These are phyloP conservation scores for Paedocypris sp. DNA, from an alignment of 2,113 vertebrate species.

Conservation along the genomic window DNA sequence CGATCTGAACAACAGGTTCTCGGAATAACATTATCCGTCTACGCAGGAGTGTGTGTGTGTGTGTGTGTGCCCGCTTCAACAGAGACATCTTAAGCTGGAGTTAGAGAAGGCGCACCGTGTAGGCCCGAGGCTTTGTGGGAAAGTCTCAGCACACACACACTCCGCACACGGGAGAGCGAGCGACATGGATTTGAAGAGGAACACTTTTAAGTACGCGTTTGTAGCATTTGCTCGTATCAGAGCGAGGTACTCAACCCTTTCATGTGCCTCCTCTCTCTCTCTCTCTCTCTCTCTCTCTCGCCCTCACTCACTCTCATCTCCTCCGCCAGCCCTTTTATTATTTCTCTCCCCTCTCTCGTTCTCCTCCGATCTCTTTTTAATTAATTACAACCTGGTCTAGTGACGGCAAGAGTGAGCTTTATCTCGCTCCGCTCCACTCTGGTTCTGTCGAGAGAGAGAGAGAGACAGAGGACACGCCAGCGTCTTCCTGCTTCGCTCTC, in stretches of 20 bases:
- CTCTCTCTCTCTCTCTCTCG: slow-evolving; percentile 8
- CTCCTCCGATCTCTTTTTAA: slow-evolving; percentile 67
- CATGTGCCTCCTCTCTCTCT: slow-evolving; percentile 28
- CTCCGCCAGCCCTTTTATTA: slow-evolving; percentile 41
- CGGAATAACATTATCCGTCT: slow-evolving; percentile 10
- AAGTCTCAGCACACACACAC: slow-evolving; percentile 20
- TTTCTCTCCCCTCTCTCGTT: slow-evolving; percentile 36
- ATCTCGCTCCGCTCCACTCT: slow-evolving; percentile 72
- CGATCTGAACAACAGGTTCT: background rate
- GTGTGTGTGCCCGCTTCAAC: slow-evolving; percentile 23
- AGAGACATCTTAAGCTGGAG: slow-evolving; percentile 31
- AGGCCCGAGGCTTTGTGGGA: slow-evolving; percentile 36
- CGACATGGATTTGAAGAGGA: slow-evolving; percentile 36
- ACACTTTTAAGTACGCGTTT: slow-evolving; percentile 40
- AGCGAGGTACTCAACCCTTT: slow-evolving; percentile 33
- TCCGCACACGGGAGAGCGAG: slow-evolving; percentile 26
- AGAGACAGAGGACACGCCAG: slow-evolving; percentile 29
- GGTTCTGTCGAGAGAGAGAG: slow-evolving; percentile 60
- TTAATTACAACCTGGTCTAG: slow-evolving; percentile 83
- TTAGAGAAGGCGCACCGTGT: slow-evolving; percentile 34
- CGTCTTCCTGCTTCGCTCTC: slow-evolving; percentile 54
- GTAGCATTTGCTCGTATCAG: slow-evolving; percentile 41
- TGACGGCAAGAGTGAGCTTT: slow-evolving; percentile 73
- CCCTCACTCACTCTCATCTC: slow-evolving; percentile 29
- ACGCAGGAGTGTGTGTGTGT: slow-evolving; percentile 2